Percentiles rank a stretch among this genome's conserved stretches.
Conservation (phyloP, 2,797 vertebrate genomes). For the Parauchenoglanis punctatus region DNA sequence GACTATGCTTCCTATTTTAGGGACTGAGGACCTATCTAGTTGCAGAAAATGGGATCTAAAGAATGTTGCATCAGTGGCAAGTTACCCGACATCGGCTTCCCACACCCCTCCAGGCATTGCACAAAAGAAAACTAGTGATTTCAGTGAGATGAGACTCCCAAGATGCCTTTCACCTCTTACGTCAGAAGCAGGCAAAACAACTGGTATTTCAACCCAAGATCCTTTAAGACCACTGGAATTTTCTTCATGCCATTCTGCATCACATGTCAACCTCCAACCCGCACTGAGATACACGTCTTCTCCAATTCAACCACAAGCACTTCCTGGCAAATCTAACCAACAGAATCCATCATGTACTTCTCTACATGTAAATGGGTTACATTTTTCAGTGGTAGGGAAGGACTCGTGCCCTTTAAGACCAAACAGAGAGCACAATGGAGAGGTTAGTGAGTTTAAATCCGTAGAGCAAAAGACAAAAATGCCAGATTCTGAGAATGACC, state of each 20-base stretch:
- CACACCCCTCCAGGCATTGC: background rate
- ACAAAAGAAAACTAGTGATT: constrained; percentile 13
- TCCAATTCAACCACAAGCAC: constrained; percentile 13
- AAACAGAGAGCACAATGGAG: background rate
- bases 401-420: constrained; percentile 10
- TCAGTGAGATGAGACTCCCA: constrained; percentile 64
- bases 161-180: constrained; percentile 69
- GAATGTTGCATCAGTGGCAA: constrained; percentile 24
- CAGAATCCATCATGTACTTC: constrained; percentile 25
- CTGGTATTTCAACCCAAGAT: background rate
- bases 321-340: constrained; percentile 1
- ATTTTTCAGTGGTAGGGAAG: background rate
- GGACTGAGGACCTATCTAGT: constrained; percentile 33
- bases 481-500: background rate
- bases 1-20: constrained; percentile 46
- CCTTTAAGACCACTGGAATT: background rate
- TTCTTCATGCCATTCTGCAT: constrained; percentile 53
- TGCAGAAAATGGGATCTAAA: constrained; percentile 17
- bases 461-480: constrained; percentile 18
- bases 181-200: constrained; percentile 20
- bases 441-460: background rate
- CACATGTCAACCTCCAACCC: constrained; percentile 48
- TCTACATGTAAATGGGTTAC: background rate
- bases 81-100: background rate
- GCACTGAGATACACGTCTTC: constrained; percentile 40